Conservation (phyloP, 2,797 vertebrate genomes). For the Thaleichthys pacificus region DNA sequence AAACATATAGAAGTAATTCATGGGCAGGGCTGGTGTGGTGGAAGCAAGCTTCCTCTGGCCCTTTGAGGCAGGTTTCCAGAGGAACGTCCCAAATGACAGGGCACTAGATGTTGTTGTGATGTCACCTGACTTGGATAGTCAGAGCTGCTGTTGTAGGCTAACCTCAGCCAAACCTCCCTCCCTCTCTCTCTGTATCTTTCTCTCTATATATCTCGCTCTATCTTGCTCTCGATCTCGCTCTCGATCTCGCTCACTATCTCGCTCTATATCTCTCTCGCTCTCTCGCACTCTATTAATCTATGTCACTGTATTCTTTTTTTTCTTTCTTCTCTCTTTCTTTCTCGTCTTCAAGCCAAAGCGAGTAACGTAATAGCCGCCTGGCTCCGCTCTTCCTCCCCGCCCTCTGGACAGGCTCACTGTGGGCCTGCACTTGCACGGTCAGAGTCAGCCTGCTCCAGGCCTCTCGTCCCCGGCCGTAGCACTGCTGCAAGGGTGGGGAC, state of each 20-base stretch:
- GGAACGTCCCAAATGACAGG: conserved; percentile 73
- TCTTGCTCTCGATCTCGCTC: conserved; percentile 41
- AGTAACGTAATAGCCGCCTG: conserved; percentile 35
- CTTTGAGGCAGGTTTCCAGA: conserved; percentile 43
- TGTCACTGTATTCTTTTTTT: no score
- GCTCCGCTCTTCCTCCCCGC: conserved; percentile 33
- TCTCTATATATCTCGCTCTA: neutral
- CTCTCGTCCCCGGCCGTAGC: neutral
- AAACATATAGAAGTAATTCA: neutral
- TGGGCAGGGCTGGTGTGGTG: neutral
- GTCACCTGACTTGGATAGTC: conserved; percentile 61
- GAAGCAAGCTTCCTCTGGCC: neutral
- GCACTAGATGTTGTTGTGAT: conserved; percentile 57
- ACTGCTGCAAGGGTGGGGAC: neutral
- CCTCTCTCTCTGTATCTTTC: neutral
- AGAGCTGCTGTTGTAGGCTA: conserved; percentile 39
- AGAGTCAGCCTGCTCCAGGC: conserved; percentile 7
- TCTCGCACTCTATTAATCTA: no score
- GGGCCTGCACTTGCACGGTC: conserved; percentile 8
- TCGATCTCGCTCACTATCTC: neutral
- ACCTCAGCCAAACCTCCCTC: neutral
- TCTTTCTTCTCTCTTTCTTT: no score
- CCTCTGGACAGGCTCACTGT: conserved; percentile 13
- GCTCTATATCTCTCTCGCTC: no score
- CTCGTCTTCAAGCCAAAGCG: conserved; percentile 16